phyloP scores from a whole-genome alignment of 2,113 vertebrate genomes.

The Notothenia coriiceps region DNA sequence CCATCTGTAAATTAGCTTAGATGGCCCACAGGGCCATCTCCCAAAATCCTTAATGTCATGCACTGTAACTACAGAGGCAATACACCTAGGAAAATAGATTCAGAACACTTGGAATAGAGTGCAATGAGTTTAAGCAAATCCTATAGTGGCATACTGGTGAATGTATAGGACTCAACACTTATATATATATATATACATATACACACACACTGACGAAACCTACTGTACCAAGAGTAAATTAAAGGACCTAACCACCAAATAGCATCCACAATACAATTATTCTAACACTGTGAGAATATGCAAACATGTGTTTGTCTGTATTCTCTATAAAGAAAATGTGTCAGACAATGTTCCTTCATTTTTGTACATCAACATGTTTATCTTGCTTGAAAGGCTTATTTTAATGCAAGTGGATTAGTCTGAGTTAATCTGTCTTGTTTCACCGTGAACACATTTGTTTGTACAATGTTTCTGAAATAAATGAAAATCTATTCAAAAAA shows the following conservation, averaged over 20 bases:
- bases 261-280: neutral
- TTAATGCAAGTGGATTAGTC: constrained; percentile 38
- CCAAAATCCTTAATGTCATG: too few species aligned
- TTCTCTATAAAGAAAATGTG: neutral
- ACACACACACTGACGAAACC: too few species aligned
- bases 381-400: constrained; percentile 36
- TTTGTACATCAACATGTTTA: constrained; percentile 20
- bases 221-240: neutral
- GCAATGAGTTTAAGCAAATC: neutral
- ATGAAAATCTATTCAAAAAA: neutral
- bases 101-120: neutral
- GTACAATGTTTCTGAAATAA: constrained; percentile 23
- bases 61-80: too few species aligned
- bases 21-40: too few species aligned
- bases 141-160: neutral
- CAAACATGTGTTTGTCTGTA: neutral
- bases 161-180: neutral
- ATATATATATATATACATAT: too few species aligned
- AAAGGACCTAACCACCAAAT: neutral
- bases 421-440: constrained; percentile 40
- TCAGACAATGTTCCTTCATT: constrained; percentile 14
- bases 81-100: too few species aligned
- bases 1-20: too few species aligned
- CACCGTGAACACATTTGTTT: constrained; percentile 22
- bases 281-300: neutral